Evolutionary conservation across 2,888 invertebrate species (phyloP).

Genomic region (Pyrrhosoma nymphula): DNA sequence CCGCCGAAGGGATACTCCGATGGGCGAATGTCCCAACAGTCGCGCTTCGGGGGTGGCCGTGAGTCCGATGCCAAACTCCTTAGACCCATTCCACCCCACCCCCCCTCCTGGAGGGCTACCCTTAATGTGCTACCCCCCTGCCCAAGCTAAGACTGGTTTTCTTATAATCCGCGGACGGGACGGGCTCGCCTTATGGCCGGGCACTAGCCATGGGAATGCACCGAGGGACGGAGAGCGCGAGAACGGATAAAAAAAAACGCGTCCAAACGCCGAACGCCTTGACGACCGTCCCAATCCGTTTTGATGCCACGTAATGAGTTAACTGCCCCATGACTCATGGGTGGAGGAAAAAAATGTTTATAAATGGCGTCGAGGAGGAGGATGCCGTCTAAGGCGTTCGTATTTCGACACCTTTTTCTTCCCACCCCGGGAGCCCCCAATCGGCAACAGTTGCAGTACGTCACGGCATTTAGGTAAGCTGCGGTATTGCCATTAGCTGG

Average conservation of each 20-base stretch:
- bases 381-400: not conserved
- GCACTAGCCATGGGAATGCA: slow-evolving; percentile 11
- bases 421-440: not conserved
- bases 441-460: no score
- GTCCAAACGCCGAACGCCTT: not conserved
- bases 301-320: slow-evolving; percentile 28
- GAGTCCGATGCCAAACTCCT: not conserved
- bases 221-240: not conserved
- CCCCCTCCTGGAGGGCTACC: no score
- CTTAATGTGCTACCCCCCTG: not conserved
- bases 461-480: no score
- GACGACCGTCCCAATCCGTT: slow-evolving; percentile 18
- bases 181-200: not conserved
- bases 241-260: not conserved
- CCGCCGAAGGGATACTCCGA: not conserved
- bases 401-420: not conserved
- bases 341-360: not conserved
- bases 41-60: not conserved
- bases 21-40: not conserved
- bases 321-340: not conserved
- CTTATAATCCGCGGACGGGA: not conserved
- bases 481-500: no score
- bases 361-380: not conserved
- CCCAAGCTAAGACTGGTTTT: not conserved
- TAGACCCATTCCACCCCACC: no score